Evolutionary conservation across 2,113 vertebrate species (phyloP).

Genomic region (Plecturocebus donacophilus): DNA sequence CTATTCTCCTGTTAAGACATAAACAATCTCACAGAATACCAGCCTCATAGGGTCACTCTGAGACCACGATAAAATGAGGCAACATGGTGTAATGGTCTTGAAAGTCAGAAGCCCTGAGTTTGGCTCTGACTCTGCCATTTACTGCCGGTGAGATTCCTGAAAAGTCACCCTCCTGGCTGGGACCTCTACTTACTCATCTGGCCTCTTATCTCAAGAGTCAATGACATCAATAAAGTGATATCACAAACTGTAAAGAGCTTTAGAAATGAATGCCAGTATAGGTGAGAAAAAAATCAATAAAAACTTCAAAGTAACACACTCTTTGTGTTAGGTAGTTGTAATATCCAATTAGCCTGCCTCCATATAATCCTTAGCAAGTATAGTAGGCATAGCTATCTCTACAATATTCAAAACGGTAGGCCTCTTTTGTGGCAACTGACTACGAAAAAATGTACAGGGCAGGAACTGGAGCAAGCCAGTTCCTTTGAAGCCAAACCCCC

Average conservation of each 20-base stretch:
- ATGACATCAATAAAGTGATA: background rate
- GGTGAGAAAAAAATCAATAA: background rate
- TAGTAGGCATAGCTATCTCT: rapidly evolving
- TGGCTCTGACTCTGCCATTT: background rate
- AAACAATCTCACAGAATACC: background rate
- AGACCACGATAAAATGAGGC: background rate
- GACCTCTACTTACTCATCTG: background rate
- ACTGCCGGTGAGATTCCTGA: background rate
- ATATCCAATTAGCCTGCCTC: background rate
- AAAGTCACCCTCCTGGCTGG: background rate
- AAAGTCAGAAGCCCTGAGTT: background rate
- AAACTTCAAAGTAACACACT: background rate
- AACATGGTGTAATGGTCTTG: background rate
- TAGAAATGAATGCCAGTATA: background rate
- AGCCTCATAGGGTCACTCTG: background rate
- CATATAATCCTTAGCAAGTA: background rate
- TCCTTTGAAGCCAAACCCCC: background rate
- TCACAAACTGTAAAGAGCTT: background rate
- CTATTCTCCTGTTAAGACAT: background rate
- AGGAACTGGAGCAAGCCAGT: background rate
- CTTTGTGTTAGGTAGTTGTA: background rate
- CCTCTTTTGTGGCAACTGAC: background rate
- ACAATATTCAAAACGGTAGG: background rate
- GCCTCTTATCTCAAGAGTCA: background rate
- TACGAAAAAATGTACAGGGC: background rate